Evolutionary conservation across 2,797 vertebrate genomes (phyloP).

Genomic region (Linurgus olivaceus): DNA sequence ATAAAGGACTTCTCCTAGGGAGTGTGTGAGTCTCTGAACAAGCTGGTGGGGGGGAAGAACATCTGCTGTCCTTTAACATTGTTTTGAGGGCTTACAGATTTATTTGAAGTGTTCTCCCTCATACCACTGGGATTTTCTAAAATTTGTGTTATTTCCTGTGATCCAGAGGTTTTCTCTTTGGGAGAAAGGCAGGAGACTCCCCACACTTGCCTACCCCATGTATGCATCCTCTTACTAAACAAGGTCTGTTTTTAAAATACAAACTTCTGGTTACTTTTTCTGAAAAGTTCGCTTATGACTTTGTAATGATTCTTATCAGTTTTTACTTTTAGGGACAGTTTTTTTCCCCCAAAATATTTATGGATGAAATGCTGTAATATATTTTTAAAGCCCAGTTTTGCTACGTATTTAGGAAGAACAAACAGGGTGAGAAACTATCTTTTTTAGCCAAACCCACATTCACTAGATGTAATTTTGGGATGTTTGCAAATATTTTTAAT

Average conservation of each 20-base stretch:
- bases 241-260: slow-evolving; percentile 45
- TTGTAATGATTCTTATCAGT: background rate
- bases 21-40: background rate
- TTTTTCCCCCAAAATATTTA: background rate
- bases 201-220: background rate
- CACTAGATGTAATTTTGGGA: background rate
- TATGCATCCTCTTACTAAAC: slow-evolving; percentile 31
- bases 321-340: background rate
- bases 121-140: slow-evolving; percentile 54
- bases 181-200: background rate
- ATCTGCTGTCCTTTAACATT: slow-evolving; percentile 63
- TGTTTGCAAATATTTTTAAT: background rate
- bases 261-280: background rate
- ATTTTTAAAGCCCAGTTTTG: background rate
- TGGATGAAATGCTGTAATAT: background rate
- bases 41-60: background rate
- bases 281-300: background rate
- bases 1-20: slow-evolving; percentile 19
- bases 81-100: slow-evolving; percentile 44
- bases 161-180: slow-evolving; percentile 39
- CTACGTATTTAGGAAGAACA: background rate
- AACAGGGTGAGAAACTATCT: background rate
- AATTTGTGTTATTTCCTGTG: slow-evolving; percentile 64
- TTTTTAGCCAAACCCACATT: background rate
- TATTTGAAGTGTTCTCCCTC: slow-evolving; percentile 52